A percentile compares a stretch with the other conserved stretches of the same genome.
Evolutionary conservation across 2,113 vertebrate species (phyloP).

Genomic region (Xiphorhynchus elegans): DNA sequence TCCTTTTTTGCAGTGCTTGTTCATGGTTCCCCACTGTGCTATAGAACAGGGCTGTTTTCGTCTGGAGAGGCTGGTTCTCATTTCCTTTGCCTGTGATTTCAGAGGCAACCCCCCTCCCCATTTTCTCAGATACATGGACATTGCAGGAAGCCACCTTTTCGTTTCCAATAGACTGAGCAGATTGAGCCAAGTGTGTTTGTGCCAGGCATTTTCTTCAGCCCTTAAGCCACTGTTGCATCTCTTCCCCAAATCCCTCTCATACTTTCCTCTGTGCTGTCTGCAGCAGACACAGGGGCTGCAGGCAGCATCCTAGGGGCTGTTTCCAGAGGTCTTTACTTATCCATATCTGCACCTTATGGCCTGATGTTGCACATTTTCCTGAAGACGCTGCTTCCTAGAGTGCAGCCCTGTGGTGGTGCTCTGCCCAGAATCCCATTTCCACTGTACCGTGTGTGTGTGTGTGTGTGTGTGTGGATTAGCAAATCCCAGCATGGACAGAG

Average conservation of each 20-base stretch:
- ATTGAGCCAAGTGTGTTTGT: not conserved
- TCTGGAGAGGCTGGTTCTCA: not conserved
- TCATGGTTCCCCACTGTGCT: not conserved
- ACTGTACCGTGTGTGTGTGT: not conserved
- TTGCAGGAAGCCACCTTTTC: not conserved
- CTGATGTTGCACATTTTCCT: not conserved
- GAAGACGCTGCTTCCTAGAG: not conserved
- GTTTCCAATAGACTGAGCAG: not conserved
- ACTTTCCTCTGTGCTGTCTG: not conserved
- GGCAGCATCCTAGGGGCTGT: not conserved
- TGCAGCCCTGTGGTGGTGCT: not conserved
- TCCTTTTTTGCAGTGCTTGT: not conserved
- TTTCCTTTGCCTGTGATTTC: not conserved
- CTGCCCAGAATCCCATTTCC: not conserved
- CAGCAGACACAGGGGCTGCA: rapidly evolving
- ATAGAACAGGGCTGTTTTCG: not conserved
- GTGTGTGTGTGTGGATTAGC: not conserved
- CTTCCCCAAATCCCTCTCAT: not conserved
- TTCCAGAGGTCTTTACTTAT: not conserved
- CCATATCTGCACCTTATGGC: not conserved
- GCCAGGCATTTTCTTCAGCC: not conserved
- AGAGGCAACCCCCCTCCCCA: not conserved
- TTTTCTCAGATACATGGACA: not conserved
- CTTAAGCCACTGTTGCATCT: not conserved
- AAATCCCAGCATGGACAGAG: not conserved